These are phyloP conservation scores for Drosophila mojavensis DNA, from an alignment of 1,140 invertebrate genomes.

Conservation along the genomic window DNA sequence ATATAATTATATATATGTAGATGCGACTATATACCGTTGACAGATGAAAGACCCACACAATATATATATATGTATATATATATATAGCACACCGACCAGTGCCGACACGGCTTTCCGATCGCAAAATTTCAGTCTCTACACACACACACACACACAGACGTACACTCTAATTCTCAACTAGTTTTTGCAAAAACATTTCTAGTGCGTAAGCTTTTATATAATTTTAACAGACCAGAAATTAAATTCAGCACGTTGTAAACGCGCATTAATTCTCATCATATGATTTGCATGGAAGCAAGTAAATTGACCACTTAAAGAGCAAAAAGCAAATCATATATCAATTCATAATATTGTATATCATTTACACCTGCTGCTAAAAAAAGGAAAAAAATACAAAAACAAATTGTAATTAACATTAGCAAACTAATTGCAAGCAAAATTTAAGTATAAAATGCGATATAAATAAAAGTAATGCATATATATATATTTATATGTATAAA, in stretches of 20 bases:
- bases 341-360: constrained; percentile 69
- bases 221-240: constrained; percentile 30
- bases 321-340: constrained; percentile 22
- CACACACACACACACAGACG: background rate
- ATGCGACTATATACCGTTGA: constrained; percentile 38
- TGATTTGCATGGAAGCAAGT: constrained; percentile 58
- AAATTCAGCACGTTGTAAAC: constrained; percentile 61
- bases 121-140: constrained; percentile 26
- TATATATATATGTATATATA: constrained; percentile 17
- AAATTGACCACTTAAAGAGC: constrained; percentile 39
- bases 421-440: constrained; percentile 58
- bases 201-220: constrained; percentile 60
- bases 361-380: constrained; percentile 65
- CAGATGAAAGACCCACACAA: constrained; percentile 13
- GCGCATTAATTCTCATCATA: constrained; percentile 59
- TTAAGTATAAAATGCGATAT: constrained; percentile 54
- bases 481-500: constrained; percentile 21
- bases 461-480: constrained; percentile 49
- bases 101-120: constrained; percentile 49
- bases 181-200: constrained; percentile 58
- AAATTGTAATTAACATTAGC: constrained; percentile 38
- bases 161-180: constrained; percentile 57
- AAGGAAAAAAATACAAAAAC: no score
- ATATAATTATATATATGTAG: constrained; percentile 43
- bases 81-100: constrained; percentile 50